Conservation (phyloP, 2,888 invertebrate species). For the Lottia scabra region DNA sequence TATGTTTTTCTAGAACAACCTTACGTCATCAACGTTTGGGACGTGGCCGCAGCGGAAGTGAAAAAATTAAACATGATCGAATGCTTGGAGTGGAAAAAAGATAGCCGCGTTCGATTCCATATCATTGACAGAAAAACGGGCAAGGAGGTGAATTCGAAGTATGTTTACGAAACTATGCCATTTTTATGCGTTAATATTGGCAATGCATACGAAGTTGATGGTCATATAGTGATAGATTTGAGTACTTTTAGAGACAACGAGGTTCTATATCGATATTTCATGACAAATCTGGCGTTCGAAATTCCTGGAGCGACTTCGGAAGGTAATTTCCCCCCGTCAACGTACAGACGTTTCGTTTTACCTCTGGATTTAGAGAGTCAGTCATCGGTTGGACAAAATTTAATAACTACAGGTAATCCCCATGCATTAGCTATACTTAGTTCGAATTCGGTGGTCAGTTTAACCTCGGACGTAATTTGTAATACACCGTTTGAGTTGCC, state of each 20-base stretch:
- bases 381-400: neutral
- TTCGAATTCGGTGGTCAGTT: neutral
- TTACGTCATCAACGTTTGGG: conserved; percentile 8
- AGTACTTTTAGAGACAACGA: neutral
- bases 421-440: neutral
- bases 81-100: conserved; percentile 6
- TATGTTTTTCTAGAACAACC: conserved; percentile 14
- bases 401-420: neutral
- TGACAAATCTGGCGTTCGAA: neutral
- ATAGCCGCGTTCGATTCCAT: conserved; percentile 1
- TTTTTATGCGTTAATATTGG: conserved; percentile 4
- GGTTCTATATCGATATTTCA: neutral
- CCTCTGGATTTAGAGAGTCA: neutral
- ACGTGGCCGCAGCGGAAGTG: conserved; percentile 7
- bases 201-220: conserved; percentile 2
- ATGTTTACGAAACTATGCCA: conserved; percentile 2
- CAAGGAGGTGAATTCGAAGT: neutral
- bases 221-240: neutral
- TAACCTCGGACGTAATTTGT: neutral
- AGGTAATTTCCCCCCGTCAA: neutral
- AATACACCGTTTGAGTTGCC: neutral
- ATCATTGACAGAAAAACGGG: conserved; percentile 6
- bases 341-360: neutral
- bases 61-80: neutral
- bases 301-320: neutral